A percentile compares a stretch with the other conserved stretches of the same genome.
Evolutionary conservation across 2,113 vertebrate genomes (phyloP).

Genomic region (Cyrtonyx montezumae): DNA sequence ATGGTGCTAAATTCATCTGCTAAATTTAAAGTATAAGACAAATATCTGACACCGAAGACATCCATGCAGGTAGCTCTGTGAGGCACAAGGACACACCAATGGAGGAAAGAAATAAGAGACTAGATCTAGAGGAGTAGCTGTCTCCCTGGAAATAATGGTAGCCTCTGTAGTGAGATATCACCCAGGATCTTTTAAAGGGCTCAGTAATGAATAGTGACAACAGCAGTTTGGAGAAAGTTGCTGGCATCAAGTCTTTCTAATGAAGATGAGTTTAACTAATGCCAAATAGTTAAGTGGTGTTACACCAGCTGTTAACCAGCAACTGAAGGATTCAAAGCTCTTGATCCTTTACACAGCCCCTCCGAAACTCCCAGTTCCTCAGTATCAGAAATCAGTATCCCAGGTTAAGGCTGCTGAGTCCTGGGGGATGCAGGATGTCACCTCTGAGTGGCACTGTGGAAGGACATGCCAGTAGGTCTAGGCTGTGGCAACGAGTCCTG

Average conservation of each 20-base stretch:
- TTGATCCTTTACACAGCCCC: not conserved
- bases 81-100: not conserved
- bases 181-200: not conserved
- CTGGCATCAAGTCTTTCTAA: not conserved
- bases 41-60: not conserved
- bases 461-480: not conserved
- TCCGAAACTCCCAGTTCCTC: fast-evolving
- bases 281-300: not conserved
- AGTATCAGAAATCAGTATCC: too few relatives aligned
- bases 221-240: not conserved
- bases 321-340: not conserved
- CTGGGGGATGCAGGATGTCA: fast-evolving
- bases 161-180: not conserved
- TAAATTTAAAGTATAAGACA: not conserved
- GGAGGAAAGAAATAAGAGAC: not conserved
- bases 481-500: not conserved
- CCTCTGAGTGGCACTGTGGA: fast-evolving
- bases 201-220: not conserved
- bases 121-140: not conserved
- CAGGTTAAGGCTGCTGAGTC: not conserved
- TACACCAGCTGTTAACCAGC: not conserved
- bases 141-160: not conserved
- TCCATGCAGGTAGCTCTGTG: not conserved
- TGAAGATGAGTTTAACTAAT: not conserved
- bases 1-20: fast-evolving